Conservation (phyloP, 2,113 vertebrate genomes). For the Odontesthes bonariensis region DNA sequence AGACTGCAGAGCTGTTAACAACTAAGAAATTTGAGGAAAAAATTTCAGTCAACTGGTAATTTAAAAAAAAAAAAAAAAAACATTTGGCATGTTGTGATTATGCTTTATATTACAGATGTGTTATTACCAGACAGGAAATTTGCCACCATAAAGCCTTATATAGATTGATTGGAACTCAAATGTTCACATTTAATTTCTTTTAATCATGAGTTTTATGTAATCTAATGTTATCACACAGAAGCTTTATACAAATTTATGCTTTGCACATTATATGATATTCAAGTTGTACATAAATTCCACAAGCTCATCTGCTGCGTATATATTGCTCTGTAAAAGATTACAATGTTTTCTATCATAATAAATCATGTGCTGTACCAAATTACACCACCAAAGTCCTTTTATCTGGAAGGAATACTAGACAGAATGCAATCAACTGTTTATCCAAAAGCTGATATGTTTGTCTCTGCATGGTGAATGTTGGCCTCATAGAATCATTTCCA, state of each 20-base stretch:
- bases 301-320: neutral
- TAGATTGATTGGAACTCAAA: neutral
- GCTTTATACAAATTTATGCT: neutral
- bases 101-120: neutral
- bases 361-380: neutral
- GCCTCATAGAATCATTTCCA: slow-evolving; percentile 5
- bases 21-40: neutral
- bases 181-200: no score
- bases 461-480: slow-evolving; percentile 5
- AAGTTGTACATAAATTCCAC: neutral
- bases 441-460: slow-evolving; percentile 27
- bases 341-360: neutral
- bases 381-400: neutral
- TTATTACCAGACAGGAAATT: neutral
- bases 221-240: neutral
- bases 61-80: neutral
- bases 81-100: neutral
- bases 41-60: neutral
- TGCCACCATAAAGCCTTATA: neutral
- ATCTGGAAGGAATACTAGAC: neutral
- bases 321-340: neutral
- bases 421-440: slow-evolving; percentile 10
- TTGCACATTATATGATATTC: neutral
- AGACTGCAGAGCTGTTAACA: slow-evolving; percentile 31
- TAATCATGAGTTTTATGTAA: no score